Conservation (phyloP, 2,113 vertebrate genomes). For the Corvus hawaiiensis region DNA sequence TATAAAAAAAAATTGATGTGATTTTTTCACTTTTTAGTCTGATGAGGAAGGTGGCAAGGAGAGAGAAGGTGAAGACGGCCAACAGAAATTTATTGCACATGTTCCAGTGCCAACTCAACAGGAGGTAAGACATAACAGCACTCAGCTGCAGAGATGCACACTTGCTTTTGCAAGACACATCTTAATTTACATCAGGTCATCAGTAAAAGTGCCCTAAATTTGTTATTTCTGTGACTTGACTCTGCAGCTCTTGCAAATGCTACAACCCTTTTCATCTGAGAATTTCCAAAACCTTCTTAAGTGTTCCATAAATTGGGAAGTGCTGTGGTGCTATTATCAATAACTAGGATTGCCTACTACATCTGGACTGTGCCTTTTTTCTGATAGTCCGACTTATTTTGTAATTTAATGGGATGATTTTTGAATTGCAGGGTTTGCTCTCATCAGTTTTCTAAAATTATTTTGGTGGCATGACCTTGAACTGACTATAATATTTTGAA, state of each 20-base stretch:
- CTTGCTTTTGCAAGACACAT: not conserved
- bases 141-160: not conserved
- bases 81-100: slow-evolving; percentile 89
- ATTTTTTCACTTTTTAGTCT: slow-evolving; percentile 48
- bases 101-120: slow-evolving; percentile 94
- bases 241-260: not conserved
- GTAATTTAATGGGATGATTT: not conserved
- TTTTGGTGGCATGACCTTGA: not conserved
- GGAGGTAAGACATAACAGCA: slow-evolving; percentile 76
- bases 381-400: no score
- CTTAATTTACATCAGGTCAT: not conserved
- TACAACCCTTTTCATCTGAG: not conserved
- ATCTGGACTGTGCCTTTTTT: not conserved
- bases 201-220: not conserved
- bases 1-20: not conserved
- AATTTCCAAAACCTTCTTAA: not conserved
- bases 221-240: not conserved
- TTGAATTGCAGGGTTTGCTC: not conserved
- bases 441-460: not conserved
- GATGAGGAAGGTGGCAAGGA: slow-evolving; percentile 82
- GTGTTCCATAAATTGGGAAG: not conserved
- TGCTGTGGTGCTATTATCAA: not conserved
- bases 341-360: not conserved
- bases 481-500: not conserved
- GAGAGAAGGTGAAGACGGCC: slow-evolving; percentile 81